Conservation (phyloP, 2,797 vertebrate genomes). For the Peromyscus nudipes region DNA sequence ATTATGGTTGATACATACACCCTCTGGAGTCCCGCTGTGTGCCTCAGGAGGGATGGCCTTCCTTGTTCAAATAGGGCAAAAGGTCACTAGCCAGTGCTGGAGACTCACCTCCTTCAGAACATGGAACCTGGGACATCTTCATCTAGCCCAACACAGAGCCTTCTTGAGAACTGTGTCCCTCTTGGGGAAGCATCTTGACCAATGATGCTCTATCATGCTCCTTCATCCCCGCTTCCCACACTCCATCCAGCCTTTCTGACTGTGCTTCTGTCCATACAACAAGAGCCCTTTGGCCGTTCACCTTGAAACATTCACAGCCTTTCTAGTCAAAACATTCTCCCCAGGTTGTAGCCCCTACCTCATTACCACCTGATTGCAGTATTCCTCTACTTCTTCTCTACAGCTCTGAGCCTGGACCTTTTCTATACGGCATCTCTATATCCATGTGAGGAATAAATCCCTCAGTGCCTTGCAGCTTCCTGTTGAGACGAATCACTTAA, state of each 20-base stretch:
- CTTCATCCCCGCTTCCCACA: fast-evolving
- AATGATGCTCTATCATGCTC: fast-evolving
- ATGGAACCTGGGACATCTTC: background rate
- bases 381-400: background rate
- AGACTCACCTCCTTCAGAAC: background rate
- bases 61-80: background rate
- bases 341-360: background rate
- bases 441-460: background rate
- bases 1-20: background rate
- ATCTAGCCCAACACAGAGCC: too few relatives aligned
- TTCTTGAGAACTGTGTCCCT: background rate
- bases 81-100: fast-evolving
- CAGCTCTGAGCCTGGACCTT: background rate
- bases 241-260: fast-evolving
- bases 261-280: background rate
- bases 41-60: background rate
- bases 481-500: background rate
- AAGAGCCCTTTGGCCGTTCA: too few relatives aligned
- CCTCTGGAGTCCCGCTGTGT: background rate
- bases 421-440: background rate
- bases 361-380: background rate
- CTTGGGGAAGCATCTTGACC: background rate
- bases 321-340: background rate
- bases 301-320: background rate
- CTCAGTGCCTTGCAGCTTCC: too few relatives aligned